Conservation (phyloP, 2,797 vertebrate species). For the Sebastes diaconus region DNA sequence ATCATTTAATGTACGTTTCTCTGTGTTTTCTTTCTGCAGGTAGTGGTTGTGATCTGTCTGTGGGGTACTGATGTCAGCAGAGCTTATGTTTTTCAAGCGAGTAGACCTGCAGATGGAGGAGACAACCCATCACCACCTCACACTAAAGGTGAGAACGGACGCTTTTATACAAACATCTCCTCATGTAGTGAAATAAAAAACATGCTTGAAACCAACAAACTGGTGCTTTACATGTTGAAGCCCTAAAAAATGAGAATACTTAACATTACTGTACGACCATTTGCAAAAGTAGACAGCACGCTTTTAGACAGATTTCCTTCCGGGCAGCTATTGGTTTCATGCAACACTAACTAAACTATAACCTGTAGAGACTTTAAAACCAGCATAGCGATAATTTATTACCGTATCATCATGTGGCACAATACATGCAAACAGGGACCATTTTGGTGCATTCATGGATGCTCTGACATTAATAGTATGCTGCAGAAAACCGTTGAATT, state of each 20-base stretch:
- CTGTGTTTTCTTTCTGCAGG: neutral
- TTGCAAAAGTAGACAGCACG: neutral
- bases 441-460: neutral
- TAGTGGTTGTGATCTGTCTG: constrained; percentile 40
- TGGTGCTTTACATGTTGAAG: neutral
- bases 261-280: neutral
- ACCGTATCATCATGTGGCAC: neutral
- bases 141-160: constrained; percentile 66
- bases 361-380: neutral
- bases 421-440: neutral
- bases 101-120: constrained; percentile 68
- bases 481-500: neutral
- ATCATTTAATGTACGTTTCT: neutral
- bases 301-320: neutral
- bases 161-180: neutral
- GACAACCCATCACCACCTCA: constrained; percentile 42
- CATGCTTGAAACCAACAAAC: neutral
- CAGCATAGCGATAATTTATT: neutral
- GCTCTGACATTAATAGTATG: too few relatives aligned
- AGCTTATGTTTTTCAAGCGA: constrained; percentile 80
- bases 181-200: neutral
- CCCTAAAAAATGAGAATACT: neutral
- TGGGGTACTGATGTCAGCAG: constrained; percentile 49
- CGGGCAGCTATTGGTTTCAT: neutral
- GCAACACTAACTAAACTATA: neutral